phyloP scores from a whole-genome alignment of 2,797 vertebrate species.

The Parauchenoglanis punctatus region DNA sequence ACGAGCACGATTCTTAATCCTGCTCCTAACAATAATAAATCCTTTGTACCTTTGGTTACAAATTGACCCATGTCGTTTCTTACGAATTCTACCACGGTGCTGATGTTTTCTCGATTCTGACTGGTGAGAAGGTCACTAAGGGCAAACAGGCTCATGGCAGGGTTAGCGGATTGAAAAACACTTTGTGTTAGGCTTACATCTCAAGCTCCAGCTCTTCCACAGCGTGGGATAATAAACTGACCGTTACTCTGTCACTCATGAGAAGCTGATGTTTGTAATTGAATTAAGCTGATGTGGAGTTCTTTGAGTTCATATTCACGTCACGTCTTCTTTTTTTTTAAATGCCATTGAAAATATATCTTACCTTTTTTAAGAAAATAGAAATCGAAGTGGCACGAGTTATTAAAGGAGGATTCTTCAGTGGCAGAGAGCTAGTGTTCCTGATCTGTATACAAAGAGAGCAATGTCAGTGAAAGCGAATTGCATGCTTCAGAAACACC shows the following conservation, averaged over 20 bases:
- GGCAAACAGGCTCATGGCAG: not conserved
- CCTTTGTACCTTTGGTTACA: not conserved
- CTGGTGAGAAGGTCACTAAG: not conserved
- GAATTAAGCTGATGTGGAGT: conserved; percentile 55
- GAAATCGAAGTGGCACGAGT: not conserved
- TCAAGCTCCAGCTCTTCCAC: conserved; percentile 38
- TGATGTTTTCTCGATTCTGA: not conserved
- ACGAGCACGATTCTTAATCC: not conserved
- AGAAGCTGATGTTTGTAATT: conserved; percentile 54
- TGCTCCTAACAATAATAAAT: not conserved
- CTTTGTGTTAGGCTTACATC: conserved; percentile 42
- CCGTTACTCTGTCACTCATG: conserved; percentile 51
- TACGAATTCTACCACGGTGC: not conserved
- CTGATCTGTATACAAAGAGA: not conserved
- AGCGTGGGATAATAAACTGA: conserved; percentile 55
- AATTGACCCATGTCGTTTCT: not conserved
- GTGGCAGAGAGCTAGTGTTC: too few relatives aligned
- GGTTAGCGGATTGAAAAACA: conserved; percentile 10
- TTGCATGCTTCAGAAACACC: conserved; percentile 5
- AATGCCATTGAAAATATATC: conserved; percentile 32
- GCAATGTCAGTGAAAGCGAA: conserved; percentile 11
- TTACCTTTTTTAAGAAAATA: not conserved
- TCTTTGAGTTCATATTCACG: conserved; percentile 47
- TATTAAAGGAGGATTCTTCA: conserved; percentile 3
- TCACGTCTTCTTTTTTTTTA: conserved; percentile 35